Evolutionary conservation across 2,888 invertebrate species (phyloP).

Genomic region (Zhuqinia jingwanae): DNA sequence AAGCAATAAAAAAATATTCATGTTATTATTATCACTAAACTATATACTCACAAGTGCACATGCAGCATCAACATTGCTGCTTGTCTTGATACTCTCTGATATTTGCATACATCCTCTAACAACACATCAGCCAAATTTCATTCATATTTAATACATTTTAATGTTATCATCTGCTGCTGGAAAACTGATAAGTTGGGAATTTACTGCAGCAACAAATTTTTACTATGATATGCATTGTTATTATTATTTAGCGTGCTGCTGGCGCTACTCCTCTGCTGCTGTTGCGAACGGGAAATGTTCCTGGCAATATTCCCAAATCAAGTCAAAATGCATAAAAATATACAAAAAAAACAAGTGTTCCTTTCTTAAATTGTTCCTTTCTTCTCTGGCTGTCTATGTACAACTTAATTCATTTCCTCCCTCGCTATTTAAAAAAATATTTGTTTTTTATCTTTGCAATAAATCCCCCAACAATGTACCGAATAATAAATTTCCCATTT

Average conservation of each 20-base stretch:
- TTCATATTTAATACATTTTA: constrained; percentile 18
- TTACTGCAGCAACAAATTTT: neutral
- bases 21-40: neutral
- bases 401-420: constrained; percentile 27
- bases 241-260: neutral
- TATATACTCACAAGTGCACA: neutral
- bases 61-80: neutral
- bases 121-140: neutral
- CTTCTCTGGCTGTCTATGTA: too few relatives aligned
- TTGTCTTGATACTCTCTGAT: too few relatives aligned
- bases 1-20: neutral
- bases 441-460: neutral
- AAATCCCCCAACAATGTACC: constrained; percentile 7
- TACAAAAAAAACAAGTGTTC: neutral
- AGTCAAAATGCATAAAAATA: neutral
- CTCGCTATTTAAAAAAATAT: neutral
- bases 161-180: neutral
- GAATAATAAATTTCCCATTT: constrained; percentile 36
- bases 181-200: constrained; percentile 10
- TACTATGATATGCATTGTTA: constrained; percentile 10
- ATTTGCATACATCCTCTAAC: neutral
- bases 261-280: neutral
- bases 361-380: neutral
- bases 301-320: constrained; percentile 48
- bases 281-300: constrained; percentile 32